phyloP scores from a whole-genome alignment of 2,113 vertebrate genomes.

The Seriola dumerili region DNA sequence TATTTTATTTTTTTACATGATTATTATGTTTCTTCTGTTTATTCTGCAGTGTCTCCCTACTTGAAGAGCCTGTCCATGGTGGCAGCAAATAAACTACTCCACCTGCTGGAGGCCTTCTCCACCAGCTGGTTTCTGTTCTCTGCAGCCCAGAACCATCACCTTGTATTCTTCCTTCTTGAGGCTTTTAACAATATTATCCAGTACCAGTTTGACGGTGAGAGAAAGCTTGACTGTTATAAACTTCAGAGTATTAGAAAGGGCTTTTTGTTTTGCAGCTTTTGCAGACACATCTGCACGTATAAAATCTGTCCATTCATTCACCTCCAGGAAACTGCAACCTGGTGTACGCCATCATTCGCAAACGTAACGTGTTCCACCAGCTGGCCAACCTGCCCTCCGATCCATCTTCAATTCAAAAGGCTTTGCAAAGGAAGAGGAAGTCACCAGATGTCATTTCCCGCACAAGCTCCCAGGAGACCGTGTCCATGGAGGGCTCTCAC shows the following conservation, averaged over 20 bases:
- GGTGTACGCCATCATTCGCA: constrained; percentile 98
- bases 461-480: constrained; percentile 92
- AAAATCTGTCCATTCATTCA: not conserved
- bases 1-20: not conserved
- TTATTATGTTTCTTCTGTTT: constrained; percentile 3
- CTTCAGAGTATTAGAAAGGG: not conserved
- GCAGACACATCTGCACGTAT: not conserved
- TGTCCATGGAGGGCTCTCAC: constrained; percentile 96
- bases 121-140: constrained; percentile 98
- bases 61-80: constrained; percentile 99
- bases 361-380: constrained; percentile 96
- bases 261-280: not conserved
- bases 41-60: constrained; percentile 93
- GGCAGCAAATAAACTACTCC: constrained; percentile 96
- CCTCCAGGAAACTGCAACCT: constrained; percentile 93
- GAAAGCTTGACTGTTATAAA: not conserved
- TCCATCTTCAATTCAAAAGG: constrained; percentile 91
- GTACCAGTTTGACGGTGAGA: constrained; percentile 98
- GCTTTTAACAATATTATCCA: constrained; percentile 99
- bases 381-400: constrained; percentile 95
- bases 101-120: constrained; percentile 98
- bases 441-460: constrained; percentile 91
- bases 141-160: constrained; percentile 94
- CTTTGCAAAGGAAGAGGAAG: constrained; percentile 92
- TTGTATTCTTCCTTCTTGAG: constrained; percentile 97